A percentile compares a stretch with the other conserved stretches of the same genome.
Evolutionary conservation across 2,113 vertebrate genomes (phyloP).

Genomic region (Ranitomeya imitator): DNA sequence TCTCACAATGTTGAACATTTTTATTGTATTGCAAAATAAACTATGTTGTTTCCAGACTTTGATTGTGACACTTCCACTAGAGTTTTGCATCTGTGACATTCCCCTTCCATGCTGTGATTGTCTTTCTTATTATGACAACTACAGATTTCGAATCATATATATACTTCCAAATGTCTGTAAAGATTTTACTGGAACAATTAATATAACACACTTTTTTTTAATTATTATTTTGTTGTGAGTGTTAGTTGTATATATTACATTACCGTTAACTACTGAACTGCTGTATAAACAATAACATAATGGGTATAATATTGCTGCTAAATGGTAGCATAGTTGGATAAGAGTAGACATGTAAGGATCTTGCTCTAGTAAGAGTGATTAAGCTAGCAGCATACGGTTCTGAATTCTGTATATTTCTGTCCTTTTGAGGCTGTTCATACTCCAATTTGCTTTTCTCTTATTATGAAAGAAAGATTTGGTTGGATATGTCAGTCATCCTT

Average conservation of each 20-base stretch:
- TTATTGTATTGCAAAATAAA: conserved; percentile 2
- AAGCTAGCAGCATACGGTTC: too few species aligned
- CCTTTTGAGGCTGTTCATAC: too few species aligned
- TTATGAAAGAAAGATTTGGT: too few species aligned
- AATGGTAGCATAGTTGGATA: not conserved
- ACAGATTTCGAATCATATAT: conserved; percentile 13
- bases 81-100: conserved; percentile 8
- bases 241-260: not conserved
- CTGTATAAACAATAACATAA: not conserved
- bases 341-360: too few species aligned
- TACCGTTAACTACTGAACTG: not conserved
- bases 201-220: not conserved
- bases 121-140: not conserved
- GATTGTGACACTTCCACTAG: conserved; percentile 19
- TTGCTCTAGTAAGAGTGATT: too few species aligned
- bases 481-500: too few species aligned
- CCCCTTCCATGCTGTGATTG: conserved; percentile 11
- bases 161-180: not conserved
- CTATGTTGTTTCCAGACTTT: not conserved
- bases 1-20: conserved; percentile 1
- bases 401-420: too few species aligned
- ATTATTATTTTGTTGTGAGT: not conserved
- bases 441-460: too few species aligned
- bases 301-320: not conserved
- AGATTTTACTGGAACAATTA: not conserved